Conservation (phyloP, 92 coral and sea anemone genomes). For the Porites evermanni region DNA sequence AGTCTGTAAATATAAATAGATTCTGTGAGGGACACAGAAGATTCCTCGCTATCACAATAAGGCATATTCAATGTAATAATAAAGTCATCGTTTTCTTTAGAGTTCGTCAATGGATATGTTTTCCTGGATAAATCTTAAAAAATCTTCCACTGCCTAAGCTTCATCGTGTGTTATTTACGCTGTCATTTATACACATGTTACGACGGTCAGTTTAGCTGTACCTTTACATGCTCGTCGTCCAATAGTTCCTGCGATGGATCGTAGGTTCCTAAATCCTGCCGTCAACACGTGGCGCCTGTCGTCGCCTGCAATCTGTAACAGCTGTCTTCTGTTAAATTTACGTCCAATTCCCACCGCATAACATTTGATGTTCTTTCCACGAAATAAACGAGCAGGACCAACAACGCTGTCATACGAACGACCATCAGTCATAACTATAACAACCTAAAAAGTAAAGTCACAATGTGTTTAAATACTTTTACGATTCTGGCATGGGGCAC, state of each 20-base stretch:
- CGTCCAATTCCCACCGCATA: conserved; percentile 79
- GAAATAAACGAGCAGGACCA: conserved; percentile 54
- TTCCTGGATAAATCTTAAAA: too few relatives aligned
- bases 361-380: conserved; percentile 58
- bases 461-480: background rate
- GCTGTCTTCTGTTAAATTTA: conserved; percentile 42
- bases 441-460: conserved; percentile 17
- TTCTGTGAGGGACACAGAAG: too few relatives aligned
- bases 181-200: too few relatives aligned
- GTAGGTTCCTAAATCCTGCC: conserved; percentile 56
- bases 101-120: too few relatives aligned
- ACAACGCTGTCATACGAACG: conserved; percentile 57
- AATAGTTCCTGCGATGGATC: conserved; percentile 55
- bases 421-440: conserved; percentile 78
- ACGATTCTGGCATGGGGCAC: too few relatives aligned
- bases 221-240: conserved; percentile 70
- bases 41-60: too few relatives aligned
- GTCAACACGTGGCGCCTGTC: conserved; percentile 63
- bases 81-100: too few relatives aligned
- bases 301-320: conserved; percentile 64
- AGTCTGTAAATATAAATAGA: too few relatives aligned
- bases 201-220: background rate
- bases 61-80: too few relatives aligned
- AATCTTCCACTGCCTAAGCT: too few relatives aligned
- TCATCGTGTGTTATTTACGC: too few relatives aligned